Base-by-base conservation (phyloP, 2,797 vertebrate species). In the Notoglanidium macrostoma region DNA sequence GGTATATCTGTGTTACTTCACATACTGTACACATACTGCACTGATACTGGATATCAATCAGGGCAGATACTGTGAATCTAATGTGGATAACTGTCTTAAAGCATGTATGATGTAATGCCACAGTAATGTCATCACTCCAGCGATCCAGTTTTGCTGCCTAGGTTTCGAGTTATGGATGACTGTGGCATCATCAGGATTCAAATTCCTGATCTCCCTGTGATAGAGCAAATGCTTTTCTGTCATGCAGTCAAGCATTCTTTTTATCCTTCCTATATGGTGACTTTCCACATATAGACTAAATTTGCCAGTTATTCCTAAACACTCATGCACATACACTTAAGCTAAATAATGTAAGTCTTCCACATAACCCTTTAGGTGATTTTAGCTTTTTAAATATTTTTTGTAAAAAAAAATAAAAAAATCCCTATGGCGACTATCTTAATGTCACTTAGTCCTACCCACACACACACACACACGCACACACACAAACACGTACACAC, bases 401-500 rank as follows among this genome's bases (percentile, higher is more conserved):
- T 70, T 21, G 5, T 67, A 35, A 72, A 35, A 19, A 70, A 70
- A 29, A 35, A 19, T 40, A 70, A 29, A 29, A 76, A 77, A 51
- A 21, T 1, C 19, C 44, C n/a, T 74, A 46, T n/a, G 14, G 23
- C 26, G 12, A 76, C 44, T 26, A 49, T 23, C 44, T 32, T 3
- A 51, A 77, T 54, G 2, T 55, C 19, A 35, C 51, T 78, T 57
- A 78, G 57, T 57, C 54, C 54, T 14, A 51, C 46, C n/a, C 72
- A 29, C 74, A 29, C 49, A 29, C 73, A 54, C 73, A 51, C n/a
- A 55, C 19, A 23, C 54, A 32, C 51, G 40, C 76, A 65, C 26
- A 59, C 23, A 54, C 73, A 74, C 63, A 78, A 87, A 80, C 84
- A 85, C 83, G 87, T 55, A 49, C 91, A 89, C 93, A 94, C 94